These are phyloP conservation scores for Latheticus oryzae DNA, from an alignment of 2,888 invertebrate genomes.

Conservation along the genomic window DNA sequence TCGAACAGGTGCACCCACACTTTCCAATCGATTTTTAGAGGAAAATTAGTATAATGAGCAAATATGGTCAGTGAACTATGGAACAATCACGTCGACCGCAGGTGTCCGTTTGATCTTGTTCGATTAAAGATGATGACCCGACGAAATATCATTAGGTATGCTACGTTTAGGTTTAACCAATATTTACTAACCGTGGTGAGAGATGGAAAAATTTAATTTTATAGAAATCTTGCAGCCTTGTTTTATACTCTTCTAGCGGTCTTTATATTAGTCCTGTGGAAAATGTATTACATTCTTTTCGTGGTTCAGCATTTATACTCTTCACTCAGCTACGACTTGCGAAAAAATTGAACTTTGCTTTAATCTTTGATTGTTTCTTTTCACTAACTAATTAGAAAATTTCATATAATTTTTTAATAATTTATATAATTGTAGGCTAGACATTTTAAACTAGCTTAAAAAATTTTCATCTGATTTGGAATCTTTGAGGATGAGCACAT, in stretches of 20 bases:
- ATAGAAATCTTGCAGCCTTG: slow-evolving; percentile 43
- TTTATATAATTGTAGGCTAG: too few relatives aligned
- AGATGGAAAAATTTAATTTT: slow-evolving; percentile 45
- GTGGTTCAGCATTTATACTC: not conserved
- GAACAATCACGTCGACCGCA: slow-evolving; percentile 58
- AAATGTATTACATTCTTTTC: too few relatives aligned
- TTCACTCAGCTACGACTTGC: too few relatives aligned
- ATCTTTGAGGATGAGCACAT: too few relatives aligned
- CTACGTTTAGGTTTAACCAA: slow-evolving; percentile 40
- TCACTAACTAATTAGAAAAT: too few relatives aligned
- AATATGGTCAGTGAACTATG: slow-evolving; percentile 59
- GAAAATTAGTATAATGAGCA: slow-evolving; percentile 45
- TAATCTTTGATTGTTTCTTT: too few relatives aligned
- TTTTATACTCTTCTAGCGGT: slow-evolving; percentile 33
- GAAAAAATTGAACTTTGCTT: too few relatives aligned
- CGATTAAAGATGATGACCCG: slow-evolving; percentile 45
- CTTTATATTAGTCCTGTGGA: too few relatives aligned
- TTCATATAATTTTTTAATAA: too few relatives aligned
- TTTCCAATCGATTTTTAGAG: slow-evolving; percentile 40
- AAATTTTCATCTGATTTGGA: too few relatives aligned
- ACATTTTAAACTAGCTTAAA: too few relatives aligned
- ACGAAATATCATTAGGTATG: slow-evolving; percentile 36
- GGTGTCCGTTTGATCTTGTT: slow-evolving; percentile 49
- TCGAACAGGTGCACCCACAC: slow-evolving; percentile 43
- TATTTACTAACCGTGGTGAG: slow-evolving; percentile 41